phyloP scores from a whole-genome alignment of 2,797 vertebrate genomes.

The Scleropages formosus region DNA sequence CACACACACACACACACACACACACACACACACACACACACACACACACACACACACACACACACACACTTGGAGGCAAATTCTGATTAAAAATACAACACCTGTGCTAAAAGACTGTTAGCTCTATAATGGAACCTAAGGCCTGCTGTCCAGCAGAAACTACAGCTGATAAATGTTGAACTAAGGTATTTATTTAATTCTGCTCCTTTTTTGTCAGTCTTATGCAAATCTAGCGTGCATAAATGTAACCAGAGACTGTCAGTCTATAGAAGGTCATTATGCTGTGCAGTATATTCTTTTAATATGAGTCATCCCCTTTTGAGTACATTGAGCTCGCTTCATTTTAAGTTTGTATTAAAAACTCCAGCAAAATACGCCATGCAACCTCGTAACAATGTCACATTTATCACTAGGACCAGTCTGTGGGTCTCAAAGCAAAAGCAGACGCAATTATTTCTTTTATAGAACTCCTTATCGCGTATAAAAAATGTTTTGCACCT shows the following conservation, averaged over 20 bases:
- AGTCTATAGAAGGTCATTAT: slow-evolving; percentile 34
- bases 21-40: too few relatives aligned
- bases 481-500: background rate
- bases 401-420: background rate
- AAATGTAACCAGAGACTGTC: slow-evolving; percentile 15
- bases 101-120: too few relatives aligned
- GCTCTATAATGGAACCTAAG: too few relatives aligned
- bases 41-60: too few relatives aligned
- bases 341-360: too few relatives aligned
- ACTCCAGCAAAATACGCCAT: too few relatives aligned
- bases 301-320: slow-evolving; percentile 27
- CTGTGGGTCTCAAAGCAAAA: background rate
- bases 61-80: too few relatives aligned
- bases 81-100: too few relatives aligned
- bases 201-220: slow-evolving; percentile 17
- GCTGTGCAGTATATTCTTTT: slow-evolving; percentile 24
- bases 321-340: slow-evolving; percentile 14
- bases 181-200: slow-evolving; percentile 22
- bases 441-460: background rate
- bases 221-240: slow-evolving; percentile 5
- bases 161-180: slow-evolving; percentile 14
- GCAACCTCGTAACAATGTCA: too few relatives aligned
- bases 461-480: slow-evolving; percentile 25
- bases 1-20: too few relatives aligned
- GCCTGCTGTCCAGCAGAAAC: background rate